A percentile compares a stretch with the other conserved stretches of the same genome.
Evolutionary conservation across 92 coral and sea anemone genomes (phyloP).

Genomic region (Epizoanthus stellaris): DNA sequence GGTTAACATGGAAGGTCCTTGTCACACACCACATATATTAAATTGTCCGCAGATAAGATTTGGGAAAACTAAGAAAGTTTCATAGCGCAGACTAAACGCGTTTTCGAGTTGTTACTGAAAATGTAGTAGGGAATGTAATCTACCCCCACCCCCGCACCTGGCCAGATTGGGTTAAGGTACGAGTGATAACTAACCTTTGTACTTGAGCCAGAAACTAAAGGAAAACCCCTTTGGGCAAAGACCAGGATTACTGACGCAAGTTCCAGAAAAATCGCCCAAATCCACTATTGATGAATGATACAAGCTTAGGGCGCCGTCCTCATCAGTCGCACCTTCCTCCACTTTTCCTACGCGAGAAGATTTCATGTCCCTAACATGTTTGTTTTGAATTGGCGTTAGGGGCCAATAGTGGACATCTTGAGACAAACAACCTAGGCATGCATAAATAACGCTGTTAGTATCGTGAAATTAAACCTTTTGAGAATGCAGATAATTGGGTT

Average conservation of each 20-base stretch:
- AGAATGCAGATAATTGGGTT: background rate
- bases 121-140: no score
- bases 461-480: background rate
- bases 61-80: background rate
- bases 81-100: no score
- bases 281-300: background rate
- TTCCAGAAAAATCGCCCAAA: conserved; percentile 3
- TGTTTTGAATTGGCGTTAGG: conserved; percentile 13
- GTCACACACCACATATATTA: no score
- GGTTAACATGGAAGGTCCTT: no score
- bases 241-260: conserved; percentile 18
- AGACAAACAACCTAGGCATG: background rate
- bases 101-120: no score
- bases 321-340: background rate
- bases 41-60: no score
- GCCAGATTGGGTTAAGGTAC: background rate
- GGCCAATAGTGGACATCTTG: conserved; percentile 32
- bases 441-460: background rate
- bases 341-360: background rate
- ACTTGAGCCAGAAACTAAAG: conserved; percentile 15
- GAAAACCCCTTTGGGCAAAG: conserved; percentile 1
- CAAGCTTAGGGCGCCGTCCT: conserved; percentile 17
- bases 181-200: conserved; percentile 13
- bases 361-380: conserved; percentile 6
- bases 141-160: no score